A percentile compares a stretch with the other conserved stretches of the same genome.
Evolutionary conservation across 2,888 invertebrate genomes (phyloP).

Genomic region (Mimumesa dahlbomi): DNA sequence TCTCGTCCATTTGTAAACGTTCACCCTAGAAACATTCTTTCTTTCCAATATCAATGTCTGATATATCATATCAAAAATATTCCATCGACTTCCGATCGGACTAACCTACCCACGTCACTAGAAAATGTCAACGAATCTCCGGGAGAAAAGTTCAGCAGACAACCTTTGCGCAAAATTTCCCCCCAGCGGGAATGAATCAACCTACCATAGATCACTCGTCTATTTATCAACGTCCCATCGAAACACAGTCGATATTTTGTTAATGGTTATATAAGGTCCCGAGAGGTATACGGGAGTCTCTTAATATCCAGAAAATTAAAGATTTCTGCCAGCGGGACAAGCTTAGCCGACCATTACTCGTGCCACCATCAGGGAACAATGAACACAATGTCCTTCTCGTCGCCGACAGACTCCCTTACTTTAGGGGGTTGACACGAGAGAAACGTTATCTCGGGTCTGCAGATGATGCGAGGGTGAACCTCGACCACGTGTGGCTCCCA

Average conservation of each 20-base stretch:
- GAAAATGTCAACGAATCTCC: too few relatives aligned
- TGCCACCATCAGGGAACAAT: conserved; percentile 64
- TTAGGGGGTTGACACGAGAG: conserved; percentile 45
- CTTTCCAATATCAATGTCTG: too few relatives aligned
- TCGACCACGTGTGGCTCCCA: conserved; percentile 49
- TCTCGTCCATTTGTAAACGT: too few relatives aligned
- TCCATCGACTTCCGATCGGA: too few relatives aligned
- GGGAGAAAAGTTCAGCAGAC: conserved; percentile 12
- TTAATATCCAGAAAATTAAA: conserved; percentile 73
- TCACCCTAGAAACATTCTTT: too few relatives aligned
- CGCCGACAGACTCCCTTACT: conserved; percentile 37
- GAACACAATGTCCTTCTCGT: conserved; percentile 68
- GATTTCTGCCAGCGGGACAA: conserved; percentile 62
- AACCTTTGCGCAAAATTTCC: conserved; percentile 29
- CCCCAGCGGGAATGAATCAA: conserved; percentile 30
- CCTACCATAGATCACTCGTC: conserved; percentile 14
- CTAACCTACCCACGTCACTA: too few relatives aligned
- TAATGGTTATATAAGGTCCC: conserved; percentile 52
- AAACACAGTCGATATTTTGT: background rate
- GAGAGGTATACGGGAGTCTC: conserved; percentile 62
- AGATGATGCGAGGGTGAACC: conserved; percentile 69
- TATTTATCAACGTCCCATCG: background rate
- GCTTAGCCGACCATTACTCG: conserved; percentile 66
- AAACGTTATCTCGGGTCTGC: conserved; percentile 71
- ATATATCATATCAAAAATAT: too few relatives aligned